phyloP scores from a whole-genome alignment of 1,140 invertebrate genomes.

The Colletes gigas region DNA sequence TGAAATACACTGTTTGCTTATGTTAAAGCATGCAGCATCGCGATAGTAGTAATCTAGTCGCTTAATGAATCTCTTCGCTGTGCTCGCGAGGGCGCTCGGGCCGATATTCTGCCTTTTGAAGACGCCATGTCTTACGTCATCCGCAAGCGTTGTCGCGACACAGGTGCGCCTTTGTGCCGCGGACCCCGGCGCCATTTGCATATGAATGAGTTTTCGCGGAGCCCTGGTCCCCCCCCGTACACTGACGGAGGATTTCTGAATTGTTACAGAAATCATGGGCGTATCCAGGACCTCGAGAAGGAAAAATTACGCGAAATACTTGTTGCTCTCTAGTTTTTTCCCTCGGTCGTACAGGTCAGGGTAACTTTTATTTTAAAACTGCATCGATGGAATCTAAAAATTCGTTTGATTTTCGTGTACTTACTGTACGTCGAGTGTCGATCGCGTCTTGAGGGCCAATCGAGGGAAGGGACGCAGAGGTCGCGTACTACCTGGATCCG shows the following conservation, averaged over 20 bases:
- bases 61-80: slow-evolving; percentile 50
- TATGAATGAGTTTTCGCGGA: slow-evolving; percentile 45
- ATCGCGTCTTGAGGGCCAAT: too few relatives aligned
- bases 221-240: background rate
- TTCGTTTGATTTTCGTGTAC: too few relatives aligned
- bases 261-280: slow-evolving; percentile 26
- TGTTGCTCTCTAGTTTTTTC: slow-evolving; percentile 11
- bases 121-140: slow-evolving; percentile 37
- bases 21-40: slow-evolving; percentile 41
- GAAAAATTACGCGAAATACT: background rate
- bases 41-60: slow-evolving; percentile 45
- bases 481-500: too few relatives aligned
- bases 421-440: too few relatives aligned
- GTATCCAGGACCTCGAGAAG: background rate
- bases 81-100: background rate
- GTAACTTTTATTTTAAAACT: too few relatives aligned
- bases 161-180: slow-evolving; percentile 46
- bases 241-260: background rate
- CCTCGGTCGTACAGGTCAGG: too few relatives aligned
- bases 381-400: too few relatives aligned
- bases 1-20: slow-evolving; percentile 50
- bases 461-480: too few relatives aligned
- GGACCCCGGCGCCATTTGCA: slow-evolving; percentile 33
- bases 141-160: slow-evolving; percentile 2
- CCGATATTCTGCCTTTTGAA: slow-evolving; percentile 20